Conservation (phyloP, 2,888 invertebrate genomes). For the Clostera curtula region DNA sequence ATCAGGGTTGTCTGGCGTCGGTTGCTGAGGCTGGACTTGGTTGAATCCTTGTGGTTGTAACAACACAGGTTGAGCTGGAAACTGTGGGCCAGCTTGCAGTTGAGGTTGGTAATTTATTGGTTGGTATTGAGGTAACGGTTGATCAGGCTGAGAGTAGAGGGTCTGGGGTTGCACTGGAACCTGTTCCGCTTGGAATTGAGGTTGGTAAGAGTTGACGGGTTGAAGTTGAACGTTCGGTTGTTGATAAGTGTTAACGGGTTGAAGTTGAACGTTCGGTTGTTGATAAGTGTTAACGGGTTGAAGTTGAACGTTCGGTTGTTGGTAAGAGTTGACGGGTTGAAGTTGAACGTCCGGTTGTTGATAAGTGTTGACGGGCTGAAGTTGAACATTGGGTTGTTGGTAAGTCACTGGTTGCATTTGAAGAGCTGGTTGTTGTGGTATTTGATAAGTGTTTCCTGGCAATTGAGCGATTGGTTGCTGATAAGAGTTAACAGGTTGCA, state of each 20-base stretch:
- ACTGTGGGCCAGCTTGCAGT: conserved; percentile 4
- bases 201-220: too few species aligned
- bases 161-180: conserved; percentile 12
- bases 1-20: conserved; percentile 11
- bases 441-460: too few species aligned
- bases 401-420: conserved; percentile 21
- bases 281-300: too few species aligned
- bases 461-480: too few species aligned
- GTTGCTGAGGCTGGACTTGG: conserved; percentile 19
- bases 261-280: conserved; percentile 22
- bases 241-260: too few species aligned
- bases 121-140: conserved; percentile 26
- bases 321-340: conserved; percentile 13
- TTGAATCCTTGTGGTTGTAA: conserved; percentile 24
- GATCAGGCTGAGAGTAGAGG: conserved; percentile 12
- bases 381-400: conserved; percentile 22
- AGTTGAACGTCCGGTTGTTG: conserved; percentile 14
- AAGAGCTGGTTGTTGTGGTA: too few species aligned
- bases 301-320: too few species aligned
- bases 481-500: too few species aligned
- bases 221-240: too few species aligned
- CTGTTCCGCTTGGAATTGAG: conserved; percentile 1
- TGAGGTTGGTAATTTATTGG: conserved; percentile 11
- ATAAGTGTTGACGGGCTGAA: too few species aligned
- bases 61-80: conserved; percentile 12